Conservation (phyloP, 2,113 vertebrate genomes). For the Platichthys flesus region DNA sequence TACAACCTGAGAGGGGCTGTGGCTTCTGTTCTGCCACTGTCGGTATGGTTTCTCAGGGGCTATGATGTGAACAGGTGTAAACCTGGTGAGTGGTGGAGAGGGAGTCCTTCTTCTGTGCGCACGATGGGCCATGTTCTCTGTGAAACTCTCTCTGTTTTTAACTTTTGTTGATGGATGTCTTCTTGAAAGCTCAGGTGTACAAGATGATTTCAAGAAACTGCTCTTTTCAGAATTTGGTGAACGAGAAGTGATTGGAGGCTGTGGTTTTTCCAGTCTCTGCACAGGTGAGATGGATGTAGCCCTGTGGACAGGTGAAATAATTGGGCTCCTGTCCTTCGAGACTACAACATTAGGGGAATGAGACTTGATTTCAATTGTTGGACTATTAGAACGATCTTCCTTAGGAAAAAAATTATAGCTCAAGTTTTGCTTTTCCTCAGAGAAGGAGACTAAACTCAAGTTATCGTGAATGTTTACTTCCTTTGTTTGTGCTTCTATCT, state of each 20-base stretch:
- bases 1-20: conserved; percentile 55
- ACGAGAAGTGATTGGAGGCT: conserved; percentile 21
- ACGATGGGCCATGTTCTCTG: conserved; percentile 61
- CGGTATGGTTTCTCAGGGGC: conserved; percentile 74
- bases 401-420: not conserved
- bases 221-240: conserved; percentile 40
- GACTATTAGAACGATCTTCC: conserved; percentile 27
- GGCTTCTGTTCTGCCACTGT: conserved; percentile 67
- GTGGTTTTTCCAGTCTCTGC: conserved; percentile 28
- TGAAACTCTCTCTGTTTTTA: conserved; percentile 46
- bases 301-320: conserved; percentile 21
- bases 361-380: conserved; percentile 19
- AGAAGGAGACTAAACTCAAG: not conserved
- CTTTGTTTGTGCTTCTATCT: conserved; percentile 25
- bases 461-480: conserved; percentile 25
- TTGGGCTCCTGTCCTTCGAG: conserved; percentile 19
- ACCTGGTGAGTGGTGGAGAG: conserved; percentile 76
- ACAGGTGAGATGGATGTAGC: conserved; percentile 31
- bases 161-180: conserved; percentile 42
- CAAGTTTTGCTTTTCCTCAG: conserved; percentile 27
- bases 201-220: conserved; percentile 26
- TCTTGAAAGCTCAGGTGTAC: conserved; percentile 28
- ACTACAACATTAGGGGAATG: conserved; percentile 40
- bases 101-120: conserved; percentile 64
- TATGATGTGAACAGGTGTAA: conserved; percentile 79